Percentiles rank a stretch among this genome's conserved stretches.
These are phyloP conservation scores for Euplagia quadripunctaria DNA, from an alignment of 2,888 invertebrate genomes.

Conservation along the genomic window DNA sequence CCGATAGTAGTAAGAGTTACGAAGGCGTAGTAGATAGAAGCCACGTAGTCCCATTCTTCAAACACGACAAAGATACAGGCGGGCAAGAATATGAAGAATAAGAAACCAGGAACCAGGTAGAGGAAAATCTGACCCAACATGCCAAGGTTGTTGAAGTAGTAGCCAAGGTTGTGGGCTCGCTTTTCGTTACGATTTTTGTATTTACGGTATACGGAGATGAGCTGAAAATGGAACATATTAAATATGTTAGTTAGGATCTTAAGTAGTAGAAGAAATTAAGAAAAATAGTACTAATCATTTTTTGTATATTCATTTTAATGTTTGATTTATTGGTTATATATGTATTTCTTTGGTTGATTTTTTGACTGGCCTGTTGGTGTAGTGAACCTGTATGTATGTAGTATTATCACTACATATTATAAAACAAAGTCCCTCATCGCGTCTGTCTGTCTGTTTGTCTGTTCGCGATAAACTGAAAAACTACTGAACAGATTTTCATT, in stretches of 20 bases:
- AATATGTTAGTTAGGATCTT: background rate
- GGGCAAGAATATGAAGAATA: conserved; percentile 95
- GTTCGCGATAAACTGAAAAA: too few relatives aligned
- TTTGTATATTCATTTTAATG: too few relatives aligned
- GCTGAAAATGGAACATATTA: conserved; percentile 80
- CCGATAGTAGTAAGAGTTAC: conserved; percentile 96
- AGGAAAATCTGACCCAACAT: conserved; percentile 93
- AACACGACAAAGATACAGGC: conserved; percentile 94
- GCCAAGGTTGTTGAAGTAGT: conserved; percentile 90
- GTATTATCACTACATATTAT: too few relatives aligned
- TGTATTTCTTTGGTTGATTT: too few relatives aligned
- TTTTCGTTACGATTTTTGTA: conserved; percentile 91
- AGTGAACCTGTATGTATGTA: too few relatives aligned
- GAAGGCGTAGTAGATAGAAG: conserved; percentile 95
- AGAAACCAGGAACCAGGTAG: conserved; percentile 95
- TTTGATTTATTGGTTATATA: too few relatives aligned
- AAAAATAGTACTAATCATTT: too few relatives aligned
- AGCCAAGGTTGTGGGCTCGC: conserved; percentile 87
- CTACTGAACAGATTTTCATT: too few relatives aligned
- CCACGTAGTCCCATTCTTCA: conserved; percentile 95
- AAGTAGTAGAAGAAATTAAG: too few relatives aligned
- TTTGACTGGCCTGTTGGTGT: too few relatives aligned
- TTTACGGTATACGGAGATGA: conserved; percentile 92
- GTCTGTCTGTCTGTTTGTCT: too few relatives aligned
- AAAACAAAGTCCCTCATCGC: too few relatives aligned